Evolutionary conservation across 2,113 vertebrate species (phyloP).

Genomic region (Nettapus auritus): DNA sequence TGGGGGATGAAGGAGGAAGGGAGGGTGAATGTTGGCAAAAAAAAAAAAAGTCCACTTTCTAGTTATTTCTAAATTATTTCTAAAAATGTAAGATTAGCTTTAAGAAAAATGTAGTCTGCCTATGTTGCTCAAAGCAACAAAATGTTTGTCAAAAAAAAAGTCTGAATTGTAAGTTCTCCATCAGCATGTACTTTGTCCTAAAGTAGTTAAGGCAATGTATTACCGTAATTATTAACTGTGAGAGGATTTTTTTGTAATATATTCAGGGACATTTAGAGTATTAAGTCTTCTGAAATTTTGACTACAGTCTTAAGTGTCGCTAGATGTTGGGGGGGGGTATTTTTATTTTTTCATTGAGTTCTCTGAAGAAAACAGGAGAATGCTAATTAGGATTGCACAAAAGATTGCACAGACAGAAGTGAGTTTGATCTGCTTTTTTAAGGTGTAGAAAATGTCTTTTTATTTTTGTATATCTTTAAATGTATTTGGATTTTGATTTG

Average conservation of each 20-base stretch:
- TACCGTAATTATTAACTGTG: background rate
- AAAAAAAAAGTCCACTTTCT: background rate
- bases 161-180: background rate
- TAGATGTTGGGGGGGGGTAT: background rate
- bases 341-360: background rate
- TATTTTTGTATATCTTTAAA: slow-evolving; percentile 68
- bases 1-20: background rate
- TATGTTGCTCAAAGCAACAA: background rate
- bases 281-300: background rate
- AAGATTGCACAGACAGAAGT: background rate
- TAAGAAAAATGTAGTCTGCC: background rate
- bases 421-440: slow-evolving; percentile 28
- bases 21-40: background rate
- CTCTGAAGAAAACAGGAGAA: background rate
- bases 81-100: background rate
- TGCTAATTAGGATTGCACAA: background rate
- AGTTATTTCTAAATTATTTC: too few species aligned
- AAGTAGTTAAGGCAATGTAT: background rate
- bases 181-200: background rate
- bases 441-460: slow-evolving; percentile 54
- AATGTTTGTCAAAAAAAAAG: background rate
- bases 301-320: background rate
- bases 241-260: background rate
- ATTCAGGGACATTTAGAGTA: background rate
- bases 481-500: slow-evolving; percentile 48